phyloP scores from a whole-genome alignment of 1,140 invertebrate genomes.

The Chionoecetes opilio region DNA sequence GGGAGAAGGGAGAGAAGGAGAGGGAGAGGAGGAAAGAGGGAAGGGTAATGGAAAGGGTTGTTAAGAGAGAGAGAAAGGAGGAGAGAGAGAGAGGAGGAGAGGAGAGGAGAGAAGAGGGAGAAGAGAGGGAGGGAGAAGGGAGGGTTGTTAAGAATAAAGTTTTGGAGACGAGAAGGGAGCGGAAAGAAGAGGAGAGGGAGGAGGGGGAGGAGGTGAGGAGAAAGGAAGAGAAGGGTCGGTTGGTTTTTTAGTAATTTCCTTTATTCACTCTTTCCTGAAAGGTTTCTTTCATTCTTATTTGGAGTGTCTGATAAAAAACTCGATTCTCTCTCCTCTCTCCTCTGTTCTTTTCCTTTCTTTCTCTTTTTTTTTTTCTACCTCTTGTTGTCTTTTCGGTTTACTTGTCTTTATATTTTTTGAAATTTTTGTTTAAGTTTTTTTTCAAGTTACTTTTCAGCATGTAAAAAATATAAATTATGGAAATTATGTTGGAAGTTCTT shows the following conservation, averaged over 20 bases:
- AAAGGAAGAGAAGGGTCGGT: background rate
- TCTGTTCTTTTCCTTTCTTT: too few relatives aligned
- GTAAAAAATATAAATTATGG: background rate
- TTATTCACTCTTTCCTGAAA: too few relatives aligned
- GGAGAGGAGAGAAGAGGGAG: background rate
- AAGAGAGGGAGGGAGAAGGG: constrained; percentile 10
- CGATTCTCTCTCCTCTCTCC: background rate
- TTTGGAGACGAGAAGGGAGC: background rate
- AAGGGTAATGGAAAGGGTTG: too few relatives aligned
- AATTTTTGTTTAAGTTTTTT: too few relatives aligned
- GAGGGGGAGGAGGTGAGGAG: background rate
- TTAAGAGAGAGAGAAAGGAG: background rate
- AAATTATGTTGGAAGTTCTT: background rate
- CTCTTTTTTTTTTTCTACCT: background rate
- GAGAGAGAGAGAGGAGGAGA: constrained; percentile 1
- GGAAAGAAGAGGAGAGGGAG: constrained; percentile 12
- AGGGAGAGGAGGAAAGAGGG: background rate
- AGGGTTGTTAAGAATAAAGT: too few relatives aligned
- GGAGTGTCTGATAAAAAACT: too few relatives aligned
- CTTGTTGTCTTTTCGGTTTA: too few relatives aligned
- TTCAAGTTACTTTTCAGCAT: background rate
- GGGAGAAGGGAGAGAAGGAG: background rate
- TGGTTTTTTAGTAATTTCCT: too few relatives aligned
- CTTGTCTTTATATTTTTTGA: too few relatives aligned
- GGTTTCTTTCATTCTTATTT: too few relatives aligned